These are phyloP conservation scores for Psococerastis gibbosa DNA, from an alignment of 2,888 invertebrate species.

Conservation along the genomic window DNA sequence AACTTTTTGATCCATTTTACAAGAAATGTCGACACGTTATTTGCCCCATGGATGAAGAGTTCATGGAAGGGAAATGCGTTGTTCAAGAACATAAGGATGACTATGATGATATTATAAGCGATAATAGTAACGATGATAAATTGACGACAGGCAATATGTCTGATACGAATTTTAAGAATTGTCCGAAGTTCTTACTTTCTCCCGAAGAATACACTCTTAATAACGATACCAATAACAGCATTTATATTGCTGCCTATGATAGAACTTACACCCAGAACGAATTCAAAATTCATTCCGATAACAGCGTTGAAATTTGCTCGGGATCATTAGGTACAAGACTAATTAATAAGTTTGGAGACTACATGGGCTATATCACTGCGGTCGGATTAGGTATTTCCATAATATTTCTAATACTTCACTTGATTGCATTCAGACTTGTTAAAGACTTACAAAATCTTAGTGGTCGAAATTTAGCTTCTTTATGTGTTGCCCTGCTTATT, in stretches of 20 bases:
- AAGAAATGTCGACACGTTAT: constrained; percentile 26
- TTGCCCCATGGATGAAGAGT: constrained; percentile 21
- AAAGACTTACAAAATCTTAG: constrained; percentile 30
- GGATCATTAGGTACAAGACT: constrained; percentile 21
- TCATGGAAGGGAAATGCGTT: constrained; percentile 19
- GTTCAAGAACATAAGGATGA: constrained; percentile 14
- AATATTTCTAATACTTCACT: constrained; percentile 27
- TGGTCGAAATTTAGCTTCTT: constrained; percentile 32
- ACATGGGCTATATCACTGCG: constrained; percentile 27
- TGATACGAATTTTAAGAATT: constrained; percentile 19
- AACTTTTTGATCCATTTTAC: constrained; percentile 29
- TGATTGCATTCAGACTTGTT: constrained; percentile 27
- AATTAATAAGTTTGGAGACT: constrained; percentile 23
- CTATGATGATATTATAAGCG: constrained; percentile 1
- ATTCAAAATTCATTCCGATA: constrained; percentile 22
- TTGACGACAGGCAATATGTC: constrained; percentile 12
- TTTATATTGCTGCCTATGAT: constrained; percentile 23
- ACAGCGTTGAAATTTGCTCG: constrained; percentile 23
- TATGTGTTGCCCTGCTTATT: constrained; percentile 27
- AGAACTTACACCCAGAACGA: constrained; percentile 21
- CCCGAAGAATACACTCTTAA: constrained; percentile 22
- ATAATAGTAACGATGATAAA: not conserved
- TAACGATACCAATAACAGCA: constrained; percentile 21
- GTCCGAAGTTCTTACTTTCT: constrained; percentile 24
- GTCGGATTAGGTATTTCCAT: constrained; percentile 29